Evolutionary conservation across 2,797 vertebrate genomes (phyloP).

Genomic region (Limosa lapponica): DNA sequence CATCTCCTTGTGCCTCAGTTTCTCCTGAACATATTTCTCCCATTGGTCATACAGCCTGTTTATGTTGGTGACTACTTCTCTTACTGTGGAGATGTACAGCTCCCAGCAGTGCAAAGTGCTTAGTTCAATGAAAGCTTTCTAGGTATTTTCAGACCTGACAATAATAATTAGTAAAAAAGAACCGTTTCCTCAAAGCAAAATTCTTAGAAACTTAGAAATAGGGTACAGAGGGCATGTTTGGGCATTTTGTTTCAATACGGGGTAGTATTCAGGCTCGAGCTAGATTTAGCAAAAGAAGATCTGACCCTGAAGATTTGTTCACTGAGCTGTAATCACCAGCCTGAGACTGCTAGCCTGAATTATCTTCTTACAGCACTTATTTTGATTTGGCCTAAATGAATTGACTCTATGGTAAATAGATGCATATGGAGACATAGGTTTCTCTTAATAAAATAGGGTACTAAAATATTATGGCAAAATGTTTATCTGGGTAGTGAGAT

Average conservation of each 20-base stretch:
- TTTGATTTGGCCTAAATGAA: conserved; percentile 66
- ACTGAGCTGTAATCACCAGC: neutral
- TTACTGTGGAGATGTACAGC: neutral
- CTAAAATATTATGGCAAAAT: conserved; percentile 65
- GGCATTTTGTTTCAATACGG: neutral
- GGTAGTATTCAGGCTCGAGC: neutral
- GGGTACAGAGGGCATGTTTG: neutral
- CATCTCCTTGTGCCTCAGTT: neutral
- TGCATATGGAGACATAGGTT: conserved; percentile 33
- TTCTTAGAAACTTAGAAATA: neutral
- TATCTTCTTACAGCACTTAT: conserved; percentile 46
- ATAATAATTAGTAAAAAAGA: neutral
- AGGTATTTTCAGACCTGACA: neutral
- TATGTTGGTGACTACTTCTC: neutral
- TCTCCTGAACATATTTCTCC: neutral
- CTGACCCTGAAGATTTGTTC: neutral
- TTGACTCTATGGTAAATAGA: conserved; percentile 48
- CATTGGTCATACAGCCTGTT: neutral
- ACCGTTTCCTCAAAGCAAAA: neutral
- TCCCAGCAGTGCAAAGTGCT: neutral
- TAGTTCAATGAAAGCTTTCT: neutral
- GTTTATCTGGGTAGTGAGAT: conserved; percentile 69
- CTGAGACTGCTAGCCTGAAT: conserved; percentile 35
- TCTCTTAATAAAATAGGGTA: conserved; percentile 57
- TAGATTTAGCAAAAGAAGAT: neutral